Conservation (phyloP, 2,888 invertebrate genomes). For the Tetheella fluctuosa region DNA sequence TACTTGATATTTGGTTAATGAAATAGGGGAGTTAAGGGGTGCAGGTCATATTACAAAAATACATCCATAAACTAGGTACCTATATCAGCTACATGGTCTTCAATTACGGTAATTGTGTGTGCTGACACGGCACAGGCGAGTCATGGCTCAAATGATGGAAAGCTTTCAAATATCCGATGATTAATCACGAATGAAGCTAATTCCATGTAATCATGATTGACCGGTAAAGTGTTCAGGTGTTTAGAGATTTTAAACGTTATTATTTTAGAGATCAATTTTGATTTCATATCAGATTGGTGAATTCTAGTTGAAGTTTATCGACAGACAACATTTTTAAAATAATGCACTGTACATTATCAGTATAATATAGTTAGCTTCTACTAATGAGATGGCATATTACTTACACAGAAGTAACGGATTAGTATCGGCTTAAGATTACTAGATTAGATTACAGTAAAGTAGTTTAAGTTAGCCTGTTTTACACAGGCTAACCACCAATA, state of each 20-base stretch:
- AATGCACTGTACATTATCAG: no score
- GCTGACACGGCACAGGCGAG: constrained; percentile 24
- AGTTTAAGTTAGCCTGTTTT: no score
- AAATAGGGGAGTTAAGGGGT: neutral
- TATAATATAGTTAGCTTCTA: neutral
- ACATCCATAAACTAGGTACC: neutral
- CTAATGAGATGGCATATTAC: neutral
- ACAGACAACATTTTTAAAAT: no score
- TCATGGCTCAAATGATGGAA: constrained; percentile 38
- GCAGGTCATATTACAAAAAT: neutral
- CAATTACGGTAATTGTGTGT: constrained; percentile 40
- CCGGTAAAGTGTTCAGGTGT: constrained; percentile 9
- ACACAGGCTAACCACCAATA: no score
- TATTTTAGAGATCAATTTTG: neutral
- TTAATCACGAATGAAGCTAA: constrained; percentile 28
- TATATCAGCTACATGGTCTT: constrained; percentile 15
- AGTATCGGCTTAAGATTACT: neutral
- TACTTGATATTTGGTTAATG: no score
- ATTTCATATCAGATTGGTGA: neutral
- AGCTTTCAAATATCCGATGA: constrained; percentile 43
- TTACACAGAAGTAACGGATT: neutral
- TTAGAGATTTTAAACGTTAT: constrained; percentile 2
- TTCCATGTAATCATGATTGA: constrained; percentile 30
- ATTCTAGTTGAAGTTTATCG: neutral
- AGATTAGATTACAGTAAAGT: neutral